These are phyloP conservation scores for Eubucco bourcierii DNA, from an alignment of 2,113 vertebrate genomes.

Conservation along the genomic window DNA sequence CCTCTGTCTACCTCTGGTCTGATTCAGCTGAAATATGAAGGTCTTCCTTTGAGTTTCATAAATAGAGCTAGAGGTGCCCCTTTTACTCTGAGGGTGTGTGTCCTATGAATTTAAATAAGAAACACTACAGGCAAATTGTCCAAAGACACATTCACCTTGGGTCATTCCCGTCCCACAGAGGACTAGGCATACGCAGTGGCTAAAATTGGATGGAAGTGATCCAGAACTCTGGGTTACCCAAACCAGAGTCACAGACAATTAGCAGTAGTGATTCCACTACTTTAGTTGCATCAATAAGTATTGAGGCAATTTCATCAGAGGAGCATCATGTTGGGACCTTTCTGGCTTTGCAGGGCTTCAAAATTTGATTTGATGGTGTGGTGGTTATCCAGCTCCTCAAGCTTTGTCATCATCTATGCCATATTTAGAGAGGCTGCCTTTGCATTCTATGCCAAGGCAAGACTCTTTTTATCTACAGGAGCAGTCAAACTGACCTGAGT, in stretches of 20 bases:
- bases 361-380: neutral
- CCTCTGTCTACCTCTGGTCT: neutral
- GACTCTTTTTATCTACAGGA: neutral
- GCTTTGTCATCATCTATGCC: neutral
- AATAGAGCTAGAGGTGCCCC: conserved; percentile 30
- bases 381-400: neutral
- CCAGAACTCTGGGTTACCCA: conserved; percentile 9
- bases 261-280: fast-evolving
- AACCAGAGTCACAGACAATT: neutral
- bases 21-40: neutral
- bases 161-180: conserved; percentile 14
- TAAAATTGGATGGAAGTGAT: conserved; percentile 43
- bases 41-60: neutral
- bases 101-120: conserved; percentile 30
- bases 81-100: neutral
- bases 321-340: neutral
- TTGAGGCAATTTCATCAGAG: neutral
- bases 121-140: neutral
- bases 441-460: neutral
- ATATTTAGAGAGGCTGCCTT: neutral
- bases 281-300: neutral
- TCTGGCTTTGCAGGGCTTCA: neutral
- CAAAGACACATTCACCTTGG: conserved; percentile 35
- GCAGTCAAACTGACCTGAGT: neutral
- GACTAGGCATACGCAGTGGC: neutral